Base-by-base conservation (phyloP, 92 coral and sea anemone genomes). In the Paragorgia papillata region DNA sequence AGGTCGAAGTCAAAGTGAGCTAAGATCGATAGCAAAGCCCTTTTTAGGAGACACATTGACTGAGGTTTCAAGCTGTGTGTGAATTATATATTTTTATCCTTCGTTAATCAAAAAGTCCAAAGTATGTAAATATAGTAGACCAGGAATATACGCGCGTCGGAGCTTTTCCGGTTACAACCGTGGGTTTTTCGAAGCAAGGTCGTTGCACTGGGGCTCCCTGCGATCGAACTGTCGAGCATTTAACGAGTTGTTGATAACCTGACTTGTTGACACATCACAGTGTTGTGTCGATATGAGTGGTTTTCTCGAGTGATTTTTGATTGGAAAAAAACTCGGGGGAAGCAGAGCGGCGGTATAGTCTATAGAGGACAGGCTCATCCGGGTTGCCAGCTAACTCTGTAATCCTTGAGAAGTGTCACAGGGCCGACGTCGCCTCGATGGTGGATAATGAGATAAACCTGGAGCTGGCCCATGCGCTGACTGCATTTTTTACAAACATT, bases 1-100 rank as follows among this genome's bases (percentile, higher is more conserved):
- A 22, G 30, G 31, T 10, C 51, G 19, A 10, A 71, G 63, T 34
- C 8, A 17, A 30, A 71, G 31, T 71, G 78, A 12, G 64, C 50
- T 14, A 35, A 30, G 44, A 53, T 71, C 78, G 49, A 54, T 54
- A 33, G 64, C 28, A 24, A 21, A 18, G 37, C 48, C 33, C 25
- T 21, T 54, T 71, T 48, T 56, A 17, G 48, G 53, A 71, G 78
- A 71, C 78, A 71, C 19, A 53, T 30, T 48, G 65, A 48, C 78
- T 53, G 13, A 14, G 58, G 43, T 22, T 0, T 32, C 78, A 31
- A n/a, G 78, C 78, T 26, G 78, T 20, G 78, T 24, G 2, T 49
- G 50, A n/a, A 25, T 22, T 69, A 3, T 30, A n/a, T n/a, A n/a
- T 48, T 29, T 28, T 26, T 68, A 27, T 26, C 55, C 64, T n/a